Conservation (phyloP, 2,113 vertebrate species). For the Choloepus hoffmanni region DNA sequence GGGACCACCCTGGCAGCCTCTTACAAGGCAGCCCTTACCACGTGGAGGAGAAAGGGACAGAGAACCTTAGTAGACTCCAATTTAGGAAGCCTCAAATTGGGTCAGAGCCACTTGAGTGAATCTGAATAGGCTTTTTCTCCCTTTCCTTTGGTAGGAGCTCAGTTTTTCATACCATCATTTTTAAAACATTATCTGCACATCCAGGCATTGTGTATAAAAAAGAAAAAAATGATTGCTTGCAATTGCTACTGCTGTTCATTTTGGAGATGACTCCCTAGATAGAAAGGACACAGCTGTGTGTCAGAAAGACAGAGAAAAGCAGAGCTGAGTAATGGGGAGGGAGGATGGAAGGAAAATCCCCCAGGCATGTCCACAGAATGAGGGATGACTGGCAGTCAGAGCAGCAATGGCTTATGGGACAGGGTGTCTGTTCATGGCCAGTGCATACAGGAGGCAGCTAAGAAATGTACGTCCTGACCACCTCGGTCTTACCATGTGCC, state of each 20-base stretch:
- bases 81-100: background rate
- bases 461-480: background rate
- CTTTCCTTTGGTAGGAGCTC: slow-evolving; percentile 38
- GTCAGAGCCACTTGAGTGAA: slow-evolving; percentile 15
- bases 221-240: slow-evolving; percentile 29
- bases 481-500: too few species aligned
- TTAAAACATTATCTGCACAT: slow-evolving; percentile 55
- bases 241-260: slow-evolving; percentile 56
- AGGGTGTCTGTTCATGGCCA: background rate
- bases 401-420: accelerated
- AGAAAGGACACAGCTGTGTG: background rate
- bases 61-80: background rate
- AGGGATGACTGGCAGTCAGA: background rate
- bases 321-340: background rate
- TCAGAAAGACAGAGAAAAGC: background rate
- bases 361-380: background rate
- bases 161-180: slow-evolving; percentile 58
- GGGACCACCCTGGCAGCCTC: background rate
- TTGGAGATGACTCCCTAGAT: slow-evolving; percentile 21
- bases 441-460: background rate
- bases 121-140: background rate
- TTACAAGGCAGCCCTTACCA: background rate
- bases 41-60: background rate
- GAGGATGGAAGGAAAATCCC: background rate
- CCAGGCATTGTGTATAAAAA: background rate